Evolutionary conservation across 1,140 invertebrate species (phyloP), one percentile per base, ranked within the genome.

Genomic region (Anastrepha obliqua): DNA sequence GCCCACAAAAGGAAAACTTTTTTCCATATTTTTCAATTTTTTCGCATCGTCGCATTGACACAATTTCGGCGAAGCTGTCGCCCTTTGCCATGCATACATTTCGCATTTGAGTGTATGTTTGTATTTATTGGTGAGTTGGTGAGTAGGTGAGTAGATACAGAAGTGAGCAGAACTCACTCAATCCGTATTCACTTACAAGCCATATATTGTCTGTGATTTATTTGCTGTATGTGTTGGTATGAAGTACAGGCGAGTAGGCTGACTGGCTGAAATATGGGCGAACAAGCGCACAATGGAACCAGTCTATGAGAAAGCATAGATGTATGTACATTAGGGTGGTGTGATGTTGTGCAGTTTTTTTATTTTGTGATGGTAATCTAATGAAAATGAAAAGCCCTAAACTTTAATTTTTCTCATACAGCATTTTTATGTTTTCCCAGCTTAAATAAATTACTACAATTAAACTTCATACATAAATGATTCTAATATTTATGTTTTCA

Each of bases 191-290:
- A n/a, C 42, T 81, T 81, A 42, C 20, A 17, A 81, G 29, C 74
- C n/a, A 51, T 81, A 20, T 51, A 81, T 81, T 81, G 51, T 29
- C 74, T 29, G 47, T 13, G 74, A 81, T 81, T 81, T 81, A 81
- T 81, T 81, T 81, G 47, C 20, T 55, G 13, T 42, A 47, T 42
- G 44, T 15, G 47, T 55, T 11, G 44, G 55, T 6, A 81, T 47
- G 44, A 17, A 74, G 13, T 42, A 74, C 42, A 4, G 17, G 47
- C 74, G 6, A 2, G n/a, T 8, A 81, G 74, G 11, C 70, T 47
- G 29, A 42, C 39, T 29, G 20, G 39, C 70, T 74, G 44, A 51
- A 51, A 11, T 70, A 29, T 74, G 44, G 17, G n/a, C 7, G 0
- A 81, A n/a, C n/a, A 55, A 55, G n/a, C 47, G 55, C n/a, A 55